A percentile compares a stretch with the other conserved stretches of the same genome.
phyloP scores from a whole-genome alignment of 2,888 invertebrate genomes.

The Zeuzera pyrina region DNA sequence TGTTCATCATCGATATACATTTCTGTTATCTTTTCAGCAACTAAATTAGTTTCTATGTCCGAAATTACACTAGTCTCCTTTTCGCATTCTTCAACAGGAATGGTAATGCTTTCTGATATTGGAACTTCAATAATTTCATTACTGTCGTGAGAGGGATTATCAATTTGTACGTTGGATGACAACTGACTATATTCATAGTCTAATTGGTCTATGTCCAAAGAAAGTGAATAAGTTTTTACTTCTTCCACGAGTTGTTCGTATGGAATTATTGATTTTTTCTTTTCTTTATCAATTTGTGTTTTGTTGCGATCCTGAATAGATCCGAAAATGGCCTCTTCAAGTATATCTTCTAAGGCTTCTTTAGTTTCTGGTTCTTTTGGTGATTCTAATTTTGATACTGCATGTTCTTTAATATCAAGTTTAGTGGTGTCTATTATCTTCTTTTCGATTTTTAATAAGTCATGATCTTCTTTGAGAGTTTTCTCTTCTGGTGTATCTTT shows the following conservation, averaged over 20 bases:
- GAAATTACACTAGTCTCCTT: not conserved
- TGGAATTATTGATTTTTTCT: conserved; percentile 24
- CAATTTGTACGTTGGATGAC: too few species aligned
- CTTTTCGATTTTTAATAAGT: too few species aligned
- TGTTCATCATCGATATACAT: not conserved
- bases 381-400: not conserved
- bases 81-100: too few species aligned
- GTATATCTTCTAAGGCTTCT: conserved; percentile 26
- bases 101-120: too few species aligned
- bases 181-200: conserved; percentile 46
- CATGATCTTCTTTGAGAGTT: too few species aligned
- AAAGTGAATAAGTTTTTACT: conserved; percentile 45
- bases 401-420: too few species aligned
- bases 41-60: not conserved
- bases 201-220: conserved; percentile 39
- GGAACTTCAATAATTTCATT: too few species aligned
- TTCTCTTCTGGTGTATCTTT: too few species aligned
- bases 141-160: too few species aligned
- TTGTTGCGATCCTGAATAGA: conserved; percentile 73
- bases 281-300: conserved; percentile 15
- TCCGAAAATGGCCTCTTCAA: conserved; percentile 75
- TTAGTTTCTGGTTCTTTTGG: conserved; percentile 15
- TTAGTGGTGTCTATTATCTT: too few species aligned
- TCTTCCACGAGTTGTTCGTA: conserved; percentile 47
- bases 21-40: not conserved